Evolutionary conservation across 2,797 vertebrate species (phyloP), one percentile per base, ranked within the genome.

Genomic region (Karalla daura): DNA sequence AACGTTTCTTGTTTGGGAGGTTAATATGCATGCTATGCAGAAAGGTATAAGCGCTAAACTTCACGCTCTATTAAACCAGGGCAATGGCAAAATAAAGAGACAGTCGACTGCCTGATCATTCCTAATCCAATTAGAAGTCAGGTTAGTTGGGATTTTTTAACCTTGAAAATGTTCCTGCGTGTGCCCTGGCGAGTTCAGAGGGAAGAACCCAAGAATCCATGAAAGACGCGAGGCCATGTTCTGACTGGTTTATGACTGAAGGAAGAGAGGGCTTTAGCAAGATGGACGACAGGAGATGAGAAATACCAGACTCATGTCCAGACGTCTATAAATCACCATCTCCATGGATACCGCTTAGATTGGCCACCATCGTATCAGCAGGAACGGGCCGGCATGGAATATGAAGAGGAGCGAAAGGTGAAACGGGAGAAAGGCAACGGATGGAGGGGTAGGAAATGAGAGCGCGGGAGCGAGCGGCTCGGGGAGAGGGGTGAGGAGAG

Each of bases 231-330:
- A 41, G 52, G 80, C 53, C 37, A 15, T 50, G 25, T 18, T 74
- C 52, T 62, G 41, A 61, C 53, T 74, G 33, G 63, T 55, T 78
- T 41, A 66, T 52, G 66, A 76, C 25, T 24, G 53, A 59, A 65
- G 66, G 35, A 83, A 65, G 58, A 67, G 8, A 47, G 41, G 50
- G 54, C 18, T 75, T 81, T 0, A 45, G 76, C 41, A 43, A 67
- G 53, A 76, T 58, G 56, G 70, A 69, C 39, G 66, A 62, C 47
- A 68, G 46, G 61, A 84, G 77, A 87, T 85, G 88, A 90, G 79
- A 88, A 87, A 87, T 71, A 74, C 80, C 86, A 88, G 82, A 86
- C 63, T 70, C 1, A 0, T 36, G 60, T 69, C 59, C 51, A 71
- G 58, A 76, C n/a, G 1, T 70, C 79, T 59, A 59, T 64, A 79